Base-by-base conservation (phyloP, 2,888 invertebrate species). In the Andricus quercusramuli region DNA sequence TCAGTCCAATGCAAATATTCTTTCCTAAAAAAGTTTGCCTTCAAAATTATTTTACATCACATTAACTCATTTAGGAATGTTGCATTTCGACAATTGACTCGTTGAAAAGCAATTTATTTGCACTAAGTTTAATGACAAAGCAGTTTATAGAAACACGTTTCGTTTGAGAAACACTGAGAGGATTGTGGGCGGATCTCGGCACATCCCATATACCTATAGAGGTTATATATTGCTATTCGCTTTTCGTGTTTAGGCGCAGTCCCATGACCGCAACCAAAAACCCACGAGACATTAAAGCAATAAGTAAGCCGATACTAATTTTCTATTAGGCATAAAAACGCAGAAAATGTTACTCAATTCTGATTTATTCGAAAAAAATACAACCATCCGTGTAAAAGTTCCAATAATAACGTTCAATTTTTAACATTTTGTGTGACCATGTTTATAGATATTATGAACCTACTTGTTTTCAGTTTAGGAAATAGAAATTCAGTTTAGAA, bases 241-340 rank as follows among this genome's bases (percentile, higher is more conserved):
- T 88, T 91, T 91, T 90, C 91, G 90, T 91, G 90, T 88, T 90
- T 90, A 90, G 90, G 84, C 85, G 90, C 90, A 90, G 89, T 91
- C 88, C 86, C 85, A 86, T 81, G 84, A 85, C 78, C 83, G 83
- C 76, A 83, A 84, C 80, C 82, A 86, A 83, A 88, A 88, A 86
- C 85, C 84, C 79, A 83, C 83, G 83, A 78, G 74, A 78, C 79
- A 78, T 66, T 64, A 20, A 70, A 44, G 59, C 79, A 68, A 62
- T 37, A 62, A 22, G 80, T 90, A 91, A 91, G 87, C 83, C 86
- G 89, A 91, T 89, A 88, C 90, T 90, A 90, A 91, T 90, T 91
- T 90, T 89, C 89, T 89, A 90, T 90, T 90, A 88, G 84, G 84
- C 44, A 20, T 51, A 47, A n/a, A 80, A 62, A 25, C 41, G 56